phyloP scores from a whole-genome alignment of 2,797 vertebrate genomes.

The Chelon auratus region DNA sequence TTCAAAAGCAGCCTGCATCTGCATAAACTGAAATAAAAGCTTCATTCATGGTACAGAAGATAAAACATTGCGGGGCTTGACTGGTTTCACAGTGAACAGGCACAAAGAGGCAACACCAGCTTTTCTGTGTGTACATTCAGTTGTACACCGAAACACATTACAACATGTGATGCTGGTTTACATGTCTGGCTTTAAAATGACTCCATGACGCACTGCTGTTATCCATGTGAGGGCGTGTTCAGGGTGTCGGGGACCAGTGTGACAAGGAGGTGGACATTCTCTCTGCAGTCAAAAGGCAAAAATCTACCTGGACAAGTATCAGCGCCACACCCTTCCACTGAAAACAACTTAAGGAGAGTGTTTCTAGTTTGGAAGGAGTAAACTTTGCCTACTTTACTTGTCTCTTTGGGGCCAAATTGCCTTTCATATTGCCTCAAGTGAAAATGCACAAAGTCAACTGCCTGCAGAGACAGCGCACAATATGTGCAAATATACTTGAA shows the following conservation, averaged over 20 bases:
- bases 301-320: not conserved
- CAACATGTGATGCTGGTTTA: not conserved
- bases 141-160: too few relatives aligned
- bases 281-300: not conserved
- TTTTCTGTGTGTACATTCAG: not conserved
- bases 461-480: not conserved
- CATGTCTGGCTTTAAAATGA: not conserved
- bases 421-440: not conserved
- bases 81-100: not conserved
- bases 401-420: not conserved
- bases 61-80: not conserved
- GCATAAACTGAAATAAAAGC: not conserved
- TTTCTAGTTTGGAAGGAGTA: not conserved
- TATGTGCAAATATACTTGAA: not conserved
- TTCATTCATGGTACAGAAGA: not conserved
- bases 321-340: conserved; percentile 34
- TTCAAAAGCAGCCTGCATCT: not conserved
- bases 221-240: conserved; percentile 10
- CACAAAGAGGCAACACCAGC: not conserved
- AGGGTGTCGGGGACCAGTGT: not conserved
- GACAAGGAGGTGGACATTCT: not conserved
- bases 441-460: not conserved
- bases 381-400: not conserved
- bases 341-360: not conserved
- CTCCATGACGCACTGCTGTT: not conserved